Evolutionary conservation across 2,797 vertebrate genomes (phyloP), one percentile per base, ranked within the genome.

Genomic region (Hafferia zeledoni): DNA sequence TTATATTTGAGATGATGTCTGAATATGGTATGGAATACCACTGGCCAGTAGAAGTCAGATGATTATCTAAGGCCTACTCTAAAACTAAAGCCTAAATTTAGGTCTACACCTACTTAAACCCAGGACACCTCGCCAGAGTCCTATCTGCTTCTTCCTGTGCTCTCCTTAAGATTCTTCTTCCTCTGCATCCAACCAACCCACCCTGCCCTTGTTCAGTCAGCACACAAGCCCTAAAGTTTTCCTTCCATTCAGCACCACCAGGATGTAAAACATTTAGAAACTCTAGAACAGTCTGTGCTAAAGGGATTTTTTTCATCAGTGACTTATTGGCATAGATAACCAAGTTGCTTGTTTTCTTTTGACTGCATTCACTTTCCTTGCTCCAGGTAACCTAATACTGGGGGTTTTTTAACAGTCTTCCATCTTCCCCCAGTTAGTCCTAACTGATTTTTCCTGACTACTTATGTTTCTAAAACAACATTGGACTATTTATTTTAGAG

Each of bases 381-480:
- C 67, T 93, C 41, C 83, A 50, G 70, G 86, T 89, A 95, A 95
- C 64, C 28, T 82, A 90, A 95, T 89, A 81, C 77, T 69, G 52
- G 41, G 41, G 23, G 20, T 81, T 69, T 87, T 70, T 65, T 10
- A 79, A 28, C 55, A 16, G 20, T 79, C 59, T 88, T 89, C 74
- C 83, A 10, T 87, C 77, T 90, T 65, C 37, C 44, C 60, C 56
- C 70, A 30, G 35, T 77, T 63, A 92, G 68, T 55, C 61, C 70
- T 83, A 92, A 63, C 82, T 85, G 72, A 68, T 79, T 84, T 91
- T 87, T 72, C 81, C 75, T 82, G 80, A 47, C 67, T 82, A 11
- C 89, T 89, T 79, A 39, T 16, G 81, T 90, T 93, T 90, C 92
- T 84, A 85, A 92, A 95, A 84, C 93, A 89, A 94, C 76, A 70